These are phyloP conservation scores for Aspidiotus destructor DNA, from an alignment of 2,888 invertebrate species.

Conservation along the genomic window DNA sequence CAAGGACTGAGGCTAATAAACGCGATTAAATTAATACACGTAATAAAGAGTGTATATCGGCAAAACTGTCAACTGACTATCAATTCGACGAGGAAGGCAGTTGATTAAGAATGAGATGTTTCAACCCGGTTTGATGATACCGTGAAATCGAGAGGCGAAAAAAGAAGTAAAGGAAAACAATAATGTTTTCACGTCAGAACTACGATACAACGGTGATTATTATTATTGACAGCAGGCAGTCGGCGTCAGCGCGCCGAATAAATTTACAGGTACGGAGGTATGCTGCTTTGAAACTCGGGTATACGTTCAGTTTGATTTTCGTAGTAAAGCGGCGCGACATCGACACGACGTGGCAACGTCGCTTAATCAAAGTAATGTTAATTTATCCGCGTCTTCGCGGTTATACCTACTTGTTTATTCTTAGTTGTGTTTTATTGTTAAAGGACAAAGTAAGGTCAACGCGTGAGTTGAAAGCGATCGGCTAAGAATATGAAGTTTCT, in stretches of 20 bases:
- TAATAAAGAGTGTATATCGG: no score
- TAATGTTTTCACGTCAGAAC: no score
- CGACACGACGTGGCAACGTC: slow-evolving; percentile 24
- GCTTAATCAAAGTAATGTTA: slow-evolving; percentile 32
- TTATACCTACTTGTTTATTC: slow-evolving; percentile 25
- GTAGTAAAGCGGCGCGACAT: slow-evolving; percentile 2
- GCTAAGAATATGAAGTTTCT: slow-evolving; percentile 31
- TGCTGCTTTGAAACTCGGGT: background rate
- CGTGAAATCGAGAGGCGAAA: no score
- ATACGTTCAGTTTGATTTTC: slow-evolving; percentile 10
- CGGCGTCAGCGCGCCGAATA: background rate
- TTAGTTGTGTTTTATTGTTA: slow-evolving; percentile 28
- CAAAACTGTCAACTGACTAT: no score
- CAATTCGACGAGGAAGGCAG: no score
- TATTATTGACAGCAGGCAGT: background rate
- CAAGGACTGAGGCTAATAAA: no score
- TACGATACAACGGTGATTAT: background rate
- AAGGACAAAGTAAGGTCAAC: slow-evolving; percentile 31
- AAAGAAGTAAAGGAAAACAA: no score
- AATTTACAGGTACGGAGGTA: background rate
- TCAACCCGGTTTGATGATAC: no score
- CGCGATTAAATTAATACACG: no score
- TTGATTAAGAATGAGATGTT: no score
- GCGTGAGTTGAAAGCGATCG: slow-evolving; percentile 29
- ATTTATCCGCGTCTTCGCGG: slow-evolving; percentile 32